Evolutionary conservation across 30 jellyfish, hydroid and myxozoan species (phyloP), one percentile per base, ranked within the genome.

Genomic region (Rhopilema esculentum): DNA sequence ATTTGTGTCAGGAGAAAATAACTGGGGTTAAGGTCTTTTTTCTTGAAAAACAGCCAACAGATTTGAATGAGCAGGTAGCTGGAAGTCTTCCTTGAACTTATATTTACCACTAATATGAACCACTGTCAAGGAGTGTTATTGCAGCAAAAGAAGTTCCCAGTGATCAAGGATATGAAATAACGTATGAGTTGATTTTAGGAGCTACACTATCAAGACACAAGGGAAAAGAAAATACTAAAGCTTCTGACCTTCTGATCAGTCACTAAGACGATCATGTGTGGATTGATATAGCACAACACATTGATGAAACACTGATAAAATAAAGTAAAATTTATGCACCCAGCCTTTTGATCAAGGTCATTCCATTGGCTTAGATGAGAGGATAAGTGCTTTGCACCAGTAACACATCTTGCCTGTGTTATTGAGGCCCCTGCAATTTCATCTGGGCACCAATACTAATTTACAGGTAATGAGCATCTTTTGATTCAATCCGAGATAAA

Each of bases 381-480:
- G 21, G 81, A 69, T 69, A 69, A 27, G 61, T 69, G 81, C 81
- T 69, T 26, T 69, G 81, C 22, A n/a, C 81, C 81, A n/a, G 48
- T 26, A 22, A 23, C 51, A n/a, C 48, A 69, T 69, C 69, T 27
- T 69, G 52, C 22, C 26, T 69, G 81, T 28, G 31, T 27, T n/a
- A 31, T 27, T 26, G 21, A 69, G 61, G 26, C 61, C 81, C 81
- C 81, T n/a, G 7, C 24, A n/a, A 69, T 7, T 67, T n/a, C 52
- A 20, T n/a, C 67, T 26, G 81, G 81, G 31, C 31, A 67, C 31
- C 81, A 69, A 31, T 69, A 2, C 57, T 40, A 40, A 2, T 12
- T 40, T 12, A 40, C 57, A 2, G 57, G 12, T 2, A 40, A 40
- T 40, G 57, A 40, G 57, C 57, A 40, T 40, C 57, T 40, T 40